Evolutionary conservation across 2,797 vertebrate species (phyloP).

Genomic region (Hydrolagus colliei): DNA sequence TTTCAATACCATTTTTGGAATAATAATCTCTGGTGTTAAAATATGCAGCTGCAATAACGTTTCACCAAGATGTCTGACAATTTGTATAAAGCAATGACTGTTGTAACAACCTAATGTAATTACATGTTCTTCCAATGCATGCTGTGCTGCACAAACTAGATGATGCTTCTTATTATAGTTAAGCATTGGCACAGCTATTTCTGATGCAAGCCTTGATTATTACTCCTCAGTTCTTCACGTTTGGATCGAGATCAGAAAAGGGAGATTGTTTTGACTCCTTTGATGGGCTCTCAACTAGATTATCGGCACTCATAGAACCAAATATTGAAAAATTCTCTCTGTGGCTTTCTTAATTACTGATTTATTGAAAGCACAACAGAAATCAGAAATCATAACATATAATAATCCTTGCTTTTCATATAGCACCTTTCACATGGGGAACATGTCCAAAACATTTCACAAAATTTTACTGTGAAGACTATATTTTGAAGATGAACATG

Average conservation of each 20-base stretch:
- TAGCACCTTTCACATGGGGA: too few relatives aligned
- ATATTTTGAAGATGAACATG: too few relatives aligned
- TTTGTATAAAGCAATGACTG: background rate
- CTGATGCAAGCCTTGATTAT: background rate
- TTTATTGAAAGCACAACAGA: too few relatives aligned
- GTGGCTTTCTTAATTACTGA: background rate
- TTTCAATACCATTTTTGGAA: background rate
- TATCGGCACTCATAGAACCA: background rate
- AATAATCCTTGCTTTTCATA: too few relatives aligned
- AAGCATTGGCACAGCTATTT: background rate
- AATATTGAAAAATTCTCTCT: background rate
- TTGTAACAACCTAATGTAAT: background rate
- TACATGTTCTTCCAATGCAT: slow-evolving; percentile 13
- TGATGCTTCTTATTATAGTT: background rate
- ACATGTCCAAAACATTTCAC: too few relatives aligned
- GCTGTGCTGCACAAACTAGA: too few relatives aligned
- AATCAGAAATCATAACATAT: too few relatives aligned
- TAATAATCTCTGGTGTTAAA: background rate
- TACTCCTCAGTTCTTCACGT: background rate
- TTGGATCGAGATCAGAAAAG: background rate
- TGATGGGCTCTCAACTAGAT: too few relatives aligned
- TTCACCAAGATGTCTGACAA: background rate
- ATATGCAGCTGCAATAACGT: background rate
- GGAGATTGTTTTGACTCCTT: background rate
- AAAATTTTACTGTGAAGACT: too few relatives aligned